phyloP scores from a whole-genome alignment of 2,888 invertebrate genomes.

The Ophion ventricosus region DNA sequence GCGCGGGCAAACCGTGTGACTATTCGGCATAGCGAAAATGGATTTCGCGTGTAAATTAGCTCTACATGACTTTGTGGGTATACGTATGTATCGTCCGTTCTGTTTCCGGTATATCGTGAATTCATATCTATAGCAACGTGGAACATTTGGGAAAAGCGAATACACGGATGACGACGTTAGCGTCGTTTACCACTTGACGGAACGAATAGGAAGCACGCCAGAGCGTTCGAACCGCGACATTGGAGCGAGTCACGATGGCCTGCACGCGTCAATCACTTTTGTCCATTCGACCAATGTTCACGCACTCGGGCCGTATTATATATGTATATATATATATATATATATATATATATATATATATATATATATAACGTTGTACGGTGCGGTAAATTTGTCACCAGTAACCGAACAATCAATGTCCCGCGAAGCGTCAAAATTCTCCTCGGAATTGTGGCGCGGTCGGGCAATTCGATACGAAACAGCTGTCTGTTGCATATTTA shows the following conservation, averaged over 20 bases:
- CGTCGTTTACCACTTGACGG: slow-evolving; percentile 50
- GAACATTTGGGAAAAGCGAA: slow-evolving; percentile 33
- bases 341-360: neutral
- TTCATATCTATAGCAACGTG: neutral
- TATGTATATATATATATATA: neutral
- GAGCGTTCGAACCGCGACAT: slow-evolving; percentile 41
- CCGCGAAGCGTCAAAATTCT: slow-evolving; percentile 45
- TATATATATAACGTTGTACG: slow-evolving; percentile 10
- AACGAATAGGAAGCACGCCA: slow-evolving; percentile 22
- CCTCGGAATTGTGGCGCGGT: slow-evolving; percentile 17
- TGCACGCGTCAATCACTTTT: slow-evolving; percentile 55
- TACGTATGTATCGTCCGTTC: neutral
- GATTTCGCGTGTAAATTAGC: slow-evolving; percentile 7
- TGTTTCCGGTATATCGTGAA: slow-evolving; percentile 15
- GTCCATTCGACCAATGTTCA: slow-evolving; percentile 24
- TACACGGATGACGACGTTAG: slow-evolving; percentile 48
- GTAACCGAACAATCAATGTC: slow-evolving; percentile 52
- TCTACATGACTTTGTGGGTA: neutral
- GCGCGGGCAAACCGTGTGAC: slow-evolving; percentile 10
- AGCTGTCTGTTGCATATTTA: slow-evolving; percentile 36
- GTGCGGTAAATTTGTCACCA: slow-evolving; percentile 40
- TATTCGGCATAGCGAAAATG: slow-evolving; percentile 10
- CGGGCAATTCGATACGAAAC: slow-evolving; percentile 18
- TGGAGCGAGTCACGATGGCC: slow-evolving; percentile 36
- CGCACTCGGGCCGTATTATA: neutral